These are phyloP conservation scores for Drosophila nikananu DNA, from an alignment of 1,140 invertebrate species.

Conservation along the genomic window DNA sequence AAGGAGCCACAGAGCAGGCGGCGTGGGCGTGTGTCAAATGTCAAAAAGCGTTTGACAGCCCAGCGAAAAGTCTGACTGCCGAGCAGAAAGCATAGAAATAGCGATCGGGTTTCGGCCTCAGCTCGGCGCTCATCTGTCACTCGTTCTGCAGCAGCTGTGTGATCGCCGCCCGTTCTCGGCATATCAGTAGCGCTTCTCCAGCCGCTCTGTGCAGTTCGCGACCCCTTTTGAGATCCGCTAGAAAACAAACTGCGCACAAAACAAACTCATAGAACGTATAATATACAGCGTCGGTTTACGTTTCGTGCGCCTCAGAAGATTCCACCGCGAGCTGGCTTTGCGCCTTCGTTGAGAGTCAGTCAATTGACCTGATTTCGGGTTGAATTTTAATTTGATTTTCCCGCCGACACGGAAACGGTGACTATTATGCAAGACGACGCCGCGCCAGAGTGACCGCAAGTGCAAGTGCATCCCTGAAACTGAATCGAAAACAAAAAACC, in stretches of 20 bases:
- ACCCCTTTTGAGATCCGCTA: constrained; percentile 13
- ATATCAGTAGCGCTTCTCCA: constrained; percentile 67
- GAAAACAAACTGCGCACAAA: constrained; percentile 41
- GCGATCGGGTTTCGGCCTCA: constrained; percentile 26
- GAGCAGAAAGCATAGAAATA: constrained; percentile 11
- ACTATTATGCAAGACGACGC: constrained; percentile 28
- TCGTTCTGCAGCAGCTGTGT: constrained; percentile 53
- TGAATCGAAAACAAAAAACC: background rate
- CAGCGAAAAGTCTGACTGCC: constrained; percentile 18
- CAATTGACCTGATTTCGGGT: constrained; percentile 62
- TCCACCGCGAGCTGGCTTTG: constrained; percentile 1
- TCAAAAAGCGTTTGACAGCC: constrained; percentile 47
- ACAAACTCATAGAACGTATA: background rate
- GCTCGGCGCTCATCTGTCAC: constrained; percentile 1
- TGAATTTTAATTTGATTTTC: constrained; percentile 52
- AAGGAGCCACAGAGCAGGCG: constrained; percentile 19
- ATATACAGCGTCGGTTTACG: constrained; percentile 1
- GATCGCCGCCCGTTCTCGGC: constrained; percentile 45
- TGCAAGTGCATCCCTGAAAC: constrained; percentile 33
- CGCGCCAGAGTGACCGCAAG: constrained; percentile 43
- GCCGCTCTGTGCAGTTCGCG: constrained; percentile 62
- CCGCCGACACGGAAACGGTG: constrained; percentile 39
- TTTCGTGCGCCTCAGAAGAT: constrained; percentile 40
- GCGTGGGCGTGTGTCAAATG: constrained; percentile 77
- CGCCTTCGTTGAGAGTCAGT: constrained; percentile 22